A percentile compares a stretch with the other conserved stretches of the same genome.
phyloP scores from a whole-genome alignment of 2,888 invertebrate genomes.

The Papilio gigon region DNA sequence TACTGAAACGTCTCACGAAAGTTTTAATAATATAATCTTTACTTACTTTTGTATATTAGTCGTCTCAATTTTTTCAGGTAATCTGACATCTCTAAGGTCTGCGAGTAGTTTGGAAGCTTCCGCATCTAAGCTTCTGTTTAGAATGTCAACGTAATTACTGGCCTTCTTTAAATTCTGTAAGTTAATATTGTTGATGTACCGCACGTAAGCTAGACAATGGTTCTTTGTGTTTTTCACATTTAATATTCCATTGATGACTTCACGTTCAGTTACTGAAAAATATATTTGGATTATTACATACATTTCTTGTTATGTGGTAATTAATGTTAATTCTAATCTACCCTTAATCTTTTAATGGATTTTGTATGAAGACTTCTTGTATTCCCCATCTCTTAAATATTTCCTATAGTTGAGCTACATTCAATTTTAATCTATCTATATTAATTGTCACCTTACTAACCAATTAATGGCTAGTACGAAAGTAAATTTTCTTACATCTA shows the following conservation, averaged over 20 bases:
- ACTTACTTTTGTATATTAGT: constrained; percentile 93
- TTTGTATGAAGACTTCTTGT: too few species aligned
- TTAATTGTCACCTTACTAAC: too few species aligned
- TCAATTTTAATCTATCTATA: too few species aligned
- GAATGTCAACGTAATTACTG: constrained; percentile 96
- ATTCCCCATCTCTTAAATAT: too few species aligned
- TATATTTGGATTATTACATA: neutral
- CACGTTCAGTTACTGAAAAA: constrained; percentile 95
- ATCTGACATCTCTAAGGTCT: constrained; percentile 93
- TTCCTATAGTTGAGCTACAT: too few species aligned
- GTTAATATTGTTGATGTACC: constrained; percentile 99
- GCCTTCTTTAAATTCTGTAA: constrained; percentile 97
- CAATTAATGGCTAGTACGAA: too few species aligned
- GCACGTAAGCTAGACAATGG: constrained; percentile 96
- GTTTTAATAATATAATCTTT: too few species aligned
- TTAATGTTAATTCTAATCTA: too few species aligned
- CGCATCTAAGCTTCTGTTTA: constrained; percentile 94
- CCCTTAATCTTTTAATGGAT: too few species aligned
- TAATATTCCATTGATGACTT: constrained; percentile 97
- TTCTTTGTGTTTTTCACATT: constrained; percentile 97
- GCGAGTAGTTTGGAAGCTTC: constrained; percentile 95
- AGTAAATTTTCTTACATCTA: too few species aligned
- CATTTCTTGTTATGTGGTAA: too few species aligned
- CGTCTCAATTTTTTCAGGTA: constrained; percentile 94
- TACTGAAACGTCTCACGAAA: too few species aligned